Percentiles rank a stretch among this genome's conserved stretches.
Conservation (phyloP, 1,140 invertebrate genomes). For the Sarcophaga peregrina region DNA sequence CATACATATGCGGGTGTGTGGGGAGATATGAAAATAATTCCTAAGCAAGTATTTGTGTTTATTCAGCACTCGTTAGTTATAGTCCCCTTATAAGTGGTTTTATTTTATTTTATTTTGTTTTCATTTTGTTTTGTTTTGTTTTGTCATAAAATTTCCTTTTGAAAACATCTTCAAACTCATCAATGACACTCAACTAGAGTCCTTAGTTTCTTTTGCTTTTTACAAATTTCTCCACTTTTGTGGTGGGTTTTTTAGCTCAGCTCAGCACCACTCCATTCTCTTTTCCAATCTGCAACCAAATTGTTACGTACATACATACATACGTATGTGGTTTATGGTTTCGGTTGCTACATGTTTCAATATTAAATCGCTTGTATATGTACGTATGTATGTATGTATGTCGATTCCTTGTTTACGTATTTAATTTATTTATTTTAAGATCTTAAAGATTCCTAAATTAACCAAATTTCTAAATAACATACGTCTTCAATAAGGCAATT, state of each 20-base stretch:
- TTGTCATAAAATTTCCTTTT: slow-evolving; percentile 1
- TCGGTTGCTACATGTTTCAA: neutral
- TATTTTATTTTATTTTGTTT: neutral
- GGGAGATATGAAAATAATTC: neutral
- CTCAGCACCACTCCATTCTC: no score
- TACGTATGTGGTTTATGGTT: slow-evolving; percentile 7
- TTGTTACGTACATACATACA: no score
- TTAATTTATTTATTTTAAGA: no score
- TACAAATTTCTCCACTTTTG: neutral
- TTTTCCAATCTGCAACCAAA: no score
- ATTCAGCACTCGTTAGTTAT: slow-evolving; percentile 8
- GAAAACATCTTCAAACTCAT: slow-evolving; percentile 14
- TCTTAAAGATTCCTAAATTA: no score
- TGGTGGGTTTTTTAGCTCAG: neutral
- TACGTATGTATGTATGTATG: no score
- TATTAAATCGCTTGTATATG: neutral
- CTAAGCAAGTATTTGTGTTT: neutral
- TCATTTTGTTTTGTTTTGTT: neutral
- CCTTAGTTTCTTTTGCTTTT: neutral
- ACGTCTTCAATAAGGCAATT: no score
- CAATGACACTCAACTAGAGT: neutral
- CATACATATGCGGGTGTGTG: no score
- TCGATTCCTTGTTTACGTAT: no score
- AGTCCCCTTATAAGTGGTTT: neutral
- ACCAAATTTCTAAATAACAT: no score